A percentile compares a stretch with the other conserved stretches of the same genome.
Evolutionary conservation across 1,140 invertebrate genomes (phyloP).

Genomic region (Phthorimaea operculella): DNA sequence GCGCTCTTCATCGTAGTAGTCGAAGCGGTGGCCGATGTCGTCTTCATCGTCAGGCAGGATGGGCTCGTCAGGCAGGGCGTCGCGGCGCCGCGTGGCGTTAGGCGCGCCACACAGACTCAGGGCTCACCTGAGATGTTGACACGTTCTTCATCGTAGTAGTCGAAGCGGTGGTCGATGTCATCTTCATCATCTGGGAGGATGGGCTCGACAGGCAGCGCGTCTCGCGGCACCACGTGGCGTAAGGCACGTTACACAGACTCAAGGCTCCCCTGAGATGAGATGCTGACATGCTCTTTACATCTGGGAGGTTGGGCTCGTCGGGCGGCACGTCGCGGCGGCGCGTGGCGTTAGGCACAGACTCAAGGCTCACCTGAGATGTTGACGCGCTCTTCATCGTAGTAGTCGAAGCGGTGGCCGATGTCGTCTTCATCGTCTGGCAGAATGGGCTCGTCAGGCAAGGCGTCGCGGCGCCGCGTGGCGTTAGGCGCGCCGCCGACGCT

Average conservation of each 20-base stretch:
- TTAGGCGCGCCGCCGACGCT: slow-evolving; percentile 32
- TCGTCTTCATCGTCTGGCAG: slow-evolving; percentile 16
- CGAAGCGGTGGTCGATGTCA: slow-evolving; percentile 30
- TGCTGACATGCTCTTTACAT: slow-evolving; percentile 50
- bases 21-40: slow-evolving; percentile 20
- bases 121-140: slow-evolving; percentile 51
- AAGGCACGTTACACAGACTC: slow-evolving; percentile 29
- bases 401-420: slow-evolving; percentile 30
- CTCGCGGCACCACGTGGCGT: slow-evolving; percentile 46
- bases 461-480: slow-evolving; percentile 42
- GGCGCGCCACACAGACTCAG: slow-evolving; percentile 31
- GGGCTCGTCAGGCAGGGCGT: no score
- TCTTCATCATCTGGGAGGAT: slow-evolving; percentile 15
- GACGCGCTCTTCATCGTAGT: slow-evolving; percentile 54
- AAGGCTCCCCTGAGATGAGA: slow-evolving; percentile 48
- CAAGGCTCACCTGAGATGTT: slow-evolving; percentile 49
- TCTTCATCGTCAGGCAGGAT: slow-evolving; percentile 11
- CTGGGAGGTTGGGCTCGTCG: slow-evolving; percentile 14
- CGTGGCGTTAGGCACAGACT: slow-evolving; percentile 34
- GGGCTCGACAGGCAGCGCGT: no score
- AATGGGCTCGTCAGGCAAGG: slow-evolving; percentile 11
- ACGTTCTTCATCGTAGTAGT: slow-evolving; percentile 56
- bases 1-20: slow-evolving; percentile 56
- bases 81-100: slow-evolving; percentile 46
- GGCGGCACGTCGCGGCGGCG: slow-evolving; percentile 30